These are phyloP conservation scores for Idris sp. DNA, from an alignment of 1,140 invertebrate genomes.

Conservation along the genomic window DNA sequence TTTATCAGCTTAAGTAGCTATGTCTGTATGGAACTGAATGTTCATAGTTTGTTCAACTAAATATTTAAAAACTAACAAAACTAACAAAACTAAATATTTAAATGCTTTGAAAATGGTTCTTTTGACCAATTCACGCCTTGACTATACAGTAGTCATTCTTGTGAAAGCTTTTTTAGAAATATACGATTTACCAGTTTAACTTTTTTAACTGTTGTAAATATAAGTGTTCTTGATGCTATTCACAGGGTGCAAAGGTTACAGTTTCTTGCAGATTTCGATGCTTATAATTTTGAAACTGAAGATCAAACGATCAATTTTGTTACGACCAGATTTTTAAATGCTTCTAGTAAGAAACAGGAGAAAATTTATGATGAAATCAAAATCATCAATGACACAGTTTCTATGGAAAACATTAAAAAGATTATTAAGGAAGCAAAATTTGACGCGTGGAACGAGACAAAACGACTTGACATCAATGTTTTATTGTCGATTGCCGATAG, in stretches of 20 bases:
- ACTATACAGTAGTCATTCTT: conserved; percentile 5
- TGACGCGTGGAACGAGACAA: conserved; percentile 6
- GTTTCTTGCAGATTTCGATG: conserved; percentile 1
- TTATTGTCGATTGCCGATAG: not conserved
- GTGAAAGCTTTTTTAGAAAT: conserved; percentile 5
- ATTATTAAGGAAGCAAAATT: conserved; percentile 2
- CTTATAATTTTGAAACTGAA: conserved; percentile 5
- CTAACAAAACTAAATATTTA: too few species aligned
- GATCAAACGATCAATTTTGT: conserved; percentile 11
- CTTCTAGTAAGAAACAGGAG: conserved; percentile 11
- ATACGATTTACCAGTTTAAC: conserved; percentile 4
- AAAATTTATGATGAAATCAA: conserved; percentile 6
- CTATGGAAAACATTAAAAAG: not conserved
- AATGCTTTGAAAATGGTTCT: conserved; percentile 2
- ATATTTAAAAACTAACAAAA: not conserved
- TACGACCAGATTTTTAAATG: conserved; percentile 17
- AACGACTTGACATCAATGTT: conserved; percentile 3
- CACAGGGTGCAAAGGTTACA: conserved; percentile 9
- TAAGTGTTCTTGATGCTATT: conserved; percentile 5
- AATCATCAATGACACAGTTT: conserved; percentile 2
- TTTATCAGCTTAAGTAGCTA: conserved; percentile 16
- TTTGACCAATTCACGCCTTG: not conserved
- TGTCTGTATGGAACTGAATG: conserved; percentile 4
- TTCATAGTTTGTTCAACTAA: conserved; percentile 1
- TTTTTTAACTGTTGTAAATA: conserved; percentile 18